Evolutionary conservation across 1,140 invertebrate genomes (phyloP).

Genomic region (Calycopis cecrops): DNA sequence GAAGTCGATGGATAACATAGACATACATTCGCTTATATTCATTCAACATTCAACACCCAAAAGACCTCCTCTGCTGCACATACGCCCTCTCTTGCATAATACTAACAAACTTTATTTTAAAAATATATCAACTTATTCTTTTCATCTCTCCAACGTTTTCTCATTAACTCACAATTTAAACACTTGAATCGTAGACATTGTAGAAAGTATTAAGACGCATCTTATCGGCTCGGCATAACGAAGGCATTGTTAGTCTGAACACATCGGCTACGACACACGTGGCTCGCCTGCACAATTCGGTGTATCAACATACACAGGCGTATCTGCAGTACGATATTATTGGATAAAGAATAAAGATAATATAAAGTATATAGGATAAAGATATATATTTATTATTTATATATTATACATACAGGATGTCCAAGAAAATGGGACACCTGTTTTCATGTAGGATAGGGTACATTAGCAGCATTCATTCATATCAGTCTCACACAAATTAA

Average conservation of each 20-base stretch:
- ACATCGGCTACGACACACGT: constrained; percentile 2
- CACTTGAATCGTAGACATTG: not conserved
- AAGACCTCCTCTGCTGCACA: too few relatives aligned
- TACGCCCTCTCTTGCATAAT: not conserved
- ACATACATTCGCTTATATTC: too few relatives aligned
- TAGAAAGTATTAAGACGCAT: not conserved
- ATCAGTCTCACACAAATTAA: not conserved
- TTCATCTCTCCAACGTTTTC: not conserved
- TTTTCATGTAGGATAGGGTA: too few relatives aligned
- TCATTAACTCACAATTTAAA: not conserved
- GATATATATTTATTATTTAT: not conserved
- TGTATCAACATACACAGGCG: not conserved
- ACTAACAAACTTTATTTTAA: not conserved
- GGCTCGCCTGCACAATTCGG: not conserved
- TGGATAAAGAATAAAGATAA: too few relatives aligned
- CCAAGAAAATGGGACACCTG: too few relatives aligned
- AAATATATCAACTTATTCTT: not conserved
- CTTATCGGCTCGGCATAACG: constrained; percentile 3
- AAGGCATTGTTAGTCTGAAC: not conserved
- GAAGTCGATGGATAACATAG: too few relatives aligned
- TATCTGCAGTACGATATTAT: not conserved
- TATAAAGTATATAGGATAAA: not conserved
- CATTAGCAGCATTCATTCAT: too few relatives aligned
- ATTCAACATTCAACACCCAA: too few relatives aligned
- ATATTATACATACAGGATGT: too few relatives aligned